These are phyloP conservation scores for Lophius piscatorius DNA, from an alignment of 2,113 vertebrate genomes.

Conservation along the genomic window DNA sequence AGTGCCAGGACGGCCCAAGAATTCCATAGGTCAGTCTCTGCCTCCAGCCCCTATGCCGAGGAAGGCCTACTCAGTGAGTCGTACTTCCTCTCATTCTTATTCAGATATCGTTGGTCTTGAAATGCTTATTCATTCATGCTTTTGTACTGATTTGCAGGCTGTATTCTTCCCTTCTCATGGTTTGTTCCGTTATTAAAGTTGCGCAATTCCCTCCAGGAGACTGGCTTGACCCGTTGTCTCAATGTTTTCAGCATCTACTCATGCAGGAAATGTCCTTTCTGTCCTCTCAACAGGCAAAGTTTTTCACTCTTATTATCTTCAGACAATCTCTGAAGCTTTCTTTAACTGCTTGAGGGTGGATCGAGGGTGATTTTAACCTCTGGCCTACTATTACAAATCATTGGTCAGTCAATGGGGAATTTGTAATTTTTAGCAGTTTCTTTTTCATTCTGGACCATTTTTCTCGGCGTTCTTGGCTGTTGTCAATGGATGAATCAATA, in stretches of 20 bases:
- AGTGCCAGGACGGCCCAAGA: slow-evolving; percentile 82
- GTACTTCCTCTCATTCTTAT: slow-evolving; percentile 1
- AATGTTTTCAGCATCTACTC: slow-evolving; percentile 27
- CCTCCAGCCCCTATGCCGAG: slow-evolving; percentile 91
- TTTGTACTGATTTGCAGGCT: not conserved
- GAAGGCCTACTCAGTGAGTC: slow-evolving; percentile 89
- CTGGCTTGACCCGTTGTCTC: slow-evolving; percentile 14
- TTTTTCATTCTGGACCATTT: not conserved
- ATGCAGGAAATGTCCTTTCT: slow-evolving; percentile 33
- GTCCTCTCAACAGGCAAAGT: not conserved
- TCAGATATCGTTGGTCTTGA: not conserved
- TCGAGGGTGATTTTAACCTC: not conserved
- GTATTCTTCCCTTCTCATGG: slow-evolving; percentile 6
- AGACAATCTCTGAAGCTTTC: not conserved
- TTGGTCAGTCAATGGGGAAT: not conserved
- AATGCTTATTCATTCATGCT: slow-evolving; percentile 21
- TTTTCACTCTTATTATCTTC: slow-evolving; percentile 4
- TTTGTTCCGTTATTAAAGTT: slow-evolving; percentile 3
- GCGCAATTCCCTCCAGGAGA: not conserved
- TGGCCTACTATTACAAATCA: too few relatives aligned
- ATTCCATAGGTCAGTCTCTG: slow-evolving; percentile 80
- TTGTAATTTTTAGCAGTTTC: not conserved
- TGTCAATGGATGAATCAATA: not conserved
- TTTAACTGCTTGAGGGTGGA: not conserved
- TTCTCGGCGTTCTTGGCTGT: not conserved